phyloP scores from a whole-genome alignment of 2,797 vertebrate genomes.

The Pangasius macronema region DNA sequence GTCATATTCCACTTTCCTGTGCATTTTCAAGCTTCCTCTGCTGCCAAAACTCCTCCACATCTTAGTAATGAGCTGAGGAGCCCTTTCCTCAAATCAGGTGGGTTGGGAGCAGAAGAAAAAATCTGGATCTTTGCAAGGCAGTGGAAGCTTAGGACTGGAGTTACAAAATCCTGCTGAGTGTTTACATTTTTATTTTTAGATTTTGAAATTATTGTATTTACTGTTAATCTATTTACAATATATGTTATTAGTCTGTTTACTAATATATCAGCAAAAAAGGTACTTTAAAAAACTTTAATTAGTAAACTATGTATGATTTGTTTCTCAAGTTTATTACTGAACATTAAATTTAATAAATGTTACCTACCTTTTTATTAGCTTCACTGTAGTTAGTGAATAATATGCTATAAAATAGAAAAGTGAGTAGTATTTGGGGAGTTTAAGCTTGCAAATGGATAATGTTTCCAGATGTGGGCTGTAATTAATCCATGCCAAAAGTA shows the following conservation, averaged over 20 bases:
- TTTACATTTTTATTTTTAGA: background rate
- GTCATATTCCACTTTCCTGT: background rate
- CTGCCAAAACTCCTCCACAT: background rate
- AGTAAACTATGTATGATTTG: background rate
- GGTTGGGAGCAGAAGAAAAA: background rate
- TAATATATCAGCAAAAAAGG: background rate
- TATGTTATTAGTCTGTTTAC: background rate
- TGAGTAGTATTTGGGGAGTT: background rate
- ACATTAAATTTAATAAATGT: background rate
- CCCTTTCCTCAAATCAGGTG: background rate
- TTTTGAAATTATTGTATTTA: background rate
- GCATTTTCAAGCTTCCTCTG: constrained; percentile 7
- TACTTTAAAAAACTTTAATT: background rate
- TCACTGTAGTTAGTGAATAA: background rate
- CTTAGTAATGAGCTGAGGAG: background rate
- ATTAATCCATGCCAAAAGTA: background rate
- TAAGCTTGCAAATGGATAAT: constrained; percentile 4
- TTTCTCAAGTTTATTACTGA: background rate
- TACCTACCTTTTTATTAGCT: background rate
- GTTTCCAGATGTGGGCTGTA: background rate
- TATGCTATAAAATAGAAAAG: background rate
- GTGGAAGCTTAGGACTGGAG: background rate
- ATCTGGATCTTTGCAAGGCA: background rate
- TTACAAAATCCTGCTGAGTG: background rate
- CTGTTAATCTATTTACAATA: background rate